Base-by-base conservation (phyloP, 2,888 invertebrate species). In the Pandemis corylana region DNA sequence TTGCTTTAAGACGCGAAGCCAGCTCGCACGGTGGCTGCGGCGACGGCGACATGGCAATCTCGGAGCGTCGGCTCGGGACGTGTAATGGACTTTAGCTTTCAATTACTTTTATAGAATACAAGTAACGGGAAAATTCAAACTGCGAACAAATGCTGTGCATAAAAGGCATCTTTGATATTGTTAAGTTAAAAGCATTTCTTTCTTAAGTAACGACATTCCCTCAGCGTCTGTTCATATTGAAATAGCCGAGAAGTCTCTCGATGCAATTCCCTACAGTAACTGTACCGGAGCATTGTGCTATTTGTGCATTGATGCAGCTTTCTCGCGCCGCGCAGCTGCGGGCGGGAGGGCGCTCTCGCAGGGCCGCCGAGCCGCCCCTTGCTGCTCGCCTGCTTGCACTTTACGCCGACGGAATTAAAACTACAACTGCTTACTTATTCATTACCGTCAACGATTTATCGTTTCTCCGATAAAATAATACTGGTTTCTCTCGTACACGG, bases 311-410 rank as follows among this genome's bases (percentile, higher is more conserved):
- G 13, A 44, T 41, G 49, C 46, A 49, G 46, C 65, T 65, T 28
- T 65, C 65, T 28, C 49, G 51, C n/a, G 28, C 49, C 5, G 56
- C 20, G 56, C 51, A n/a, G 67, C 67, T 53, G 53, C 67, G 15
- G 67, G 53, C 67, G 41, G n/a, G 53, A 67, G 41, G 53, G 53
- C 66, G 15, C 51, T 53, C 41, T 41, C 51, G 12, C 51, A 42
- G 13, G 9, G 36, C 65, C 20, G 20, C 20, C 20, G 20, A 61
- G 13, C 67, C 53, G 28, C 10, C 66, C 15, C 41, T 41, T 41
- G 15, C n/a, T 53, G 53, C 53, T 13, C n/a, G 41, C 41, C 2
- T 42, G 12, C 6, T 53, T 10, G 36, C 15, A 10, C 10, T 28
- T 56, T 12, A 36, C 9, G 46, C 64, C 7, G 64, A 64, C 13